Evolutionary conservation across 2,797 vertebrate species (phyloP).

Genomic region (Delichon dasypus): DNA sequence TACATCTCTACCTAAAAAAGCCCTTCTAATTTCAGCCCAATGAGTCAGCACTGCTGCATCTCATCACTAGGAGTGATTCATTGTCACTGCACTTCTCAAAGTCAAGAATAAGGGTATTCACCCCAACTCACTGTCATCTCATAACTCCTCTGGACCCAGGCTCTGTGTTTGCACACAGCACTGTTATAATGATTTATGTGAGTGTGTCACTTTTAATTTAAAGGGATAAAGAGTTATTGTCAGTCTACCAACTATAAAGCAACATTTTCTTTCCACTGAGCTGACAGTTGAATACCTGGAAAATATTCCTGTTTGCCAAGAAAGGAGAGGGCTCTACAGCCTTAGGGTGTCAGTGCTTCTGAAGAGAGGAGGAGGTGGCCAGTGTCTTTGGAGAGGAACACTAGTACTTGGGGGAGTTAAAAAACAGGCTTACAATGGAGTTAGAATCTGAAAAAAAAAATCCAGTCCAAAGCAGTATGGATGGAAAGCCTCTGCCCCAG

Average conservation of each 20-base stretch:
- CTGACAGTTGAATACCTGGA: background rate
- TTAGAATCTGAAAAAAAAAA: background rate
- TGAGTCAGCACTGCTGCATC: conserved; percentile 65
- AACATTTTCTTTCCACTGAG: background rate
- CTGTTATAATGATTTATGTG: conserved; percentile 30
- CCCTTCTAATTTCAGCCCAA: conserved; percentile 54
- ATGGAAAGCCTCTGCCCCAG: background rate
- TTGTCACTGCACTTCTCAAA: conserved; percentile 58
- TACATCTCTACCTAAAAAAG: conserved; percentile 57
- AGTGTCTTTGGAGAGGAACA: background rate
- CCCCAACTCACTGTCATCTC: conserved; percentile 46
- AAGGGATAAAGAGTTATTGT: conserved; percentile 26
- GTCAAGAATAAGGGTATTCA: conserved; percentile 61
- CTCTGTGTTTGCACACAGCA: background rate
- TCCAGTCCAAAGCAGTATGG: background rate
- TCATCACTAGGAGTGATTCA: conserved; percentile 63
- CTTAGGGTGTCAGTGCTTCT: background rate
- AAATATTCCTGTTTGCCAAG: background rate
- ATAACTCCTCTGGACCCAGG: background rate
- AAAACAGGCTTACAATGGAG: background rate
- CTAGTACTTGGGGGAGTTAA: background rate
- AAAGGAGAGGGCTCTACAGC: background rate
- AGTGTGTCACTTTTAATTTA: conserved; percentile 52
- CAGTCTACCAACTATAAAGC: background rate
- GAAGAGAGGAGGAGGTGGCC: background rate